Evolutionary conservation across 2,797 vertebrate species (phyloP).

Genomic region (Diplodus sargus): DNA sequence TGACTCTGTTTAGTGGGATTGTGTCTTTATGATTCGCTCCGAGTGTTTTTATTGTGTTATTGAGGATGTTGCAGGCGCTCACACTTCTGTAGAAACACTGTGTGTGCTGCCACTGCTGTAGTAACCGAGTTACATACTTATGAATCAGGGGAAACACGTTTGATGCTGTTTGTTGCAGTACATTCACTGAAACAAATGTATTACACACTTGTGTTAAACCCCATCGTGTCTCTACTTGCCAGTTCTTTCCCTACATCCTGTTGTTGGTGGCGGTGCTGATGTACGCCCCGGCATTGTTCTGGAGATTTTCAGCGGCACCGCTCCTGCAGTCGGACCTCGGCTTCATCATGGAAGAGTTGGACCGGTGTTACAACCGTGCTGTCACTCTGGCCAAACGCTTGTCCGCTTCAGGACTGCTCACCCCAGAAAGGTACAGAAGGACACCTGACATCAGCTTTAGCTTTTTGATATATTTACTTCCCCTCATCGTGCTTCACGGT

Average conservation of each 20-base stretch:
- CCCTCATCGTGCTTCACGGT: background rate
- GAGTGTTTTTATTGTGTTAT: background rate
- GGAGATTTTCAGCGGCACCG: slow-evolving; percentile 90
- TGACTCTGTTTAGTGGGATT: background rate
- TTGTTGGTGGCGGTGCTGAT: slow-evolving; percentile 91
- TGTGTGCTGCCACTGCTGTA: background rate
- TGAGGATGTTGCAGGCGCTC: background rate
- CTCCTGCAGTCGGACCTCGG: slow-evolving; percentile 93
- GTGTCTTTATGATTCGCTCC: background rate
- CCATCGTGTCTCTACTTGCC: background rate
- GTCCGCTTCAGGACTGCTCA: slow-evolving; percentile 46
- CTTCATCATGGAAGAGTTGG: slow-evolving; percentile 96
- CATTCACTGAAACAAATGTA: background rate
- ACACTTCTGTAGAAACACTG: background rate
- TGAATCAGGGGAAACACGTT: background rate
- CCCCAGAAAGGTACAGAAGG: slow-evolving; percentile 58
- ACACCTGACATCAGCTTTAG: background rate
- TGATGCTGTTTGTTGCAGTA: background rate
- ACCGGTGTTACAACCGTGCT: slow-evolving; percentile 93
- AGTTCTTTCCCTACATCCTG: slow-evolving; percentile 98
- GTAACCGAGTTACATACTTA: background rate
- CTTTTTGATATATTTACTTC: background rate
- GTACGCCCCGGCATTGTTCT: slow-evolving; percentile 91
- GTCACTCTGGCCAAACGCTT: slow-evolving; percentile 90
- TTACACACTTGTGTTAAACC: no score